phyloP scores from a whole-genome alignment of 1,140 invertebrate genomes.

The Anoplolepis gracilipes region DNA sequence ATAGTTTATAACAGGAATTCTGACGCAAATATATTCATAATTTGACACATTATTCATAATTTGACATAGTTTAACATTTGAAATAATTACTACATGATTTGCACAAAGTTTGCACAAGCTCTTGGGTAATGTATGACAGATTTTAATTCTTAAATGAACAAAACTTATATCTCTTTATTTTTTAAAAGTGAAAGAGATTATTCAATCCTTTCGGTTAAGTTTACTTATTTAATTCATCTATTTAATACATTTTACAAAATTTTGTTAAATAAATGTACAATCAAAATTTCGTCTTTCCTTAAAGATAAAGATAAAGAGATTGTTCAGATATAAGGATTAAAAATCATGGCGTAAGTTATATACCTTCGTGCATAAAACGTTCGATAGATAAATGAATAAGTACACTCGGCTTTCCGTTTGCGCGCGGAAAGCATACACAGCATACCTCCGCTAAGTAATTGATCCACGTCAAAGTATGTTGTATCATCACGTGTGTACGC shows the following conservation, averaged over 20 bases:
- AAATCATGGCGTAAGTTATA: slow-evolving; percentile 4
- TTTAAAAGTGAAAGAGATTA: background rate
- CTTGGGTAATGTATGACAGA: background rate
- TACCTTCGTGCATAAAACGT: slow-evolving; percentile 61
- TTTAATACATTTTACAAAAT: background rate
- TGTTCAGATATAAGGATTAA: slow-evolving; percentile 35
- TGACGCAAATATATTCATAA: background rate
- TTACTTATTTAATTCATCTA: background rate
- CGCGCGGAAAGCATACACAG: slow-evolving; percentile 76
- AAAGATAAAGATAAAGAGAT: background rate
- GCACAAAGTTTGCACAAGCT: background rate
- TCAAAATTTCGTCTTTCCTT: background rate
- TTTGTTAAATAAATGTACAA: background rate
- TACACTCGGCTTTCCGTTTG: slow-evolving; percentile 75
- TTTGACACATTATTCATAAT: background rate
- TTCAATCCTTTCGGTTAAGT: background rate
- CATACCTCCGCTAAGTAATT: slow-evolving; percentile 77
- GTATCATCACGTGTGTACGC: slow-evolving; percentile 74
- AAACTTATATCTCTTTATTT: background rate
- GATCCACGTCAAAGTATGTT: slow-evolving; percentile 74
- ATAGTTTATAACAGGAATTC: background rate
- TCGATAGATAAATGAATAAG: slow-evolving; percentile 63
- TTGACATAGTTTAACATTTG: background rate
- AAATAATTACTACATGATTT: background rate
- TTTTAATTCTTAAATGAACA: slow-evolving; percentile 35